Percentiles rank a stretch among this genome's conserved stretches.
phyloP scores from a whole-genome alignment of 2,113 vertebrate species.

The Pomatostomus ruficeps region DNA sequence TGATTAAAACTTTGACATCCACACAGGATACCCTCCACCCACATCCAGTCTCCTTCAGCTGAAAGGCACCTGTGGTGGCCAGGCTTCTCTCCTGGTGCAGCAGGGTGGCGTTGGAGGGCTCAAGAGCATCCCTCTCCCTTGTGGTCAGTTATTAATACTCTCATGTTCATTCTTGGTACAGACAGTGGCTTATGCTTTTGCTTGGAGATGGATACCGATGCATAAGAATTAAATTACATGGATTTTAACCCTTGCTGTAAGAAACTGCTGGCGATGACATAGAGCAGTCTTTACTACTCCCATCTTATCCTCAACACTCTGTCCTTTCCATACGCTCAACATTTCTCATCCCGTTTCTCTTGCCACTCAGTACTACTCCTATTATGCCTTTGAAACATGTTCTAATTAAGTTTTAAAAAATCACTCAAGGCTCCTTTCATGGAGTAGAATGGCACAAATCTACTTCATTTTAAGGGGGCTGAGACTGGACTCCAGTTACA shows the following conservation, averaged over 20 bases:
- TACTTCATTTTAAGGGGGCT: not conserved
- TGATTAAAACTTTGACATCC: not conserved
- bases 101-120: not conserved
- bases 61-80: accelerated
- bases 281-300: not conserved
- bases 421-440: not conserved
- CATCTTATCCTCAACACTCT: not conserved
- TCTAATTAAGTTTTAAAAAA: not conserved
- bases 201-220: not conserved
- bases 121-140: not conserved
- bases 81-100: not conserved
- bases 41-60: not conserved
- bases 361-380: not conserved
- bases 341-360: not conserved
- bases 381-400: not conserved
- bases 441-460: not conserved
- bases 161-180: not conserved
- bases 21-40: not conserved
- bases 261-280: not conserved
- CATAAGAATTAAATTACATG: not conserved
- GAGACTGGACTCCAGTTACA: not conserved
- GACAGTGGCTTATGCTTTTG: not conserved
- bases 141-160: not conserved
- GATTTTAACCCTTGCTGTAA: not conserved
- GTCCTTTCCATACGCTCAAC: not conserved